Percentiles rank a stretch among this genome's conserved stretches.
phyloP scores from a whole-genome alignment of 2,113 vertebrate species.

The Polyodon spathula region DNA sequence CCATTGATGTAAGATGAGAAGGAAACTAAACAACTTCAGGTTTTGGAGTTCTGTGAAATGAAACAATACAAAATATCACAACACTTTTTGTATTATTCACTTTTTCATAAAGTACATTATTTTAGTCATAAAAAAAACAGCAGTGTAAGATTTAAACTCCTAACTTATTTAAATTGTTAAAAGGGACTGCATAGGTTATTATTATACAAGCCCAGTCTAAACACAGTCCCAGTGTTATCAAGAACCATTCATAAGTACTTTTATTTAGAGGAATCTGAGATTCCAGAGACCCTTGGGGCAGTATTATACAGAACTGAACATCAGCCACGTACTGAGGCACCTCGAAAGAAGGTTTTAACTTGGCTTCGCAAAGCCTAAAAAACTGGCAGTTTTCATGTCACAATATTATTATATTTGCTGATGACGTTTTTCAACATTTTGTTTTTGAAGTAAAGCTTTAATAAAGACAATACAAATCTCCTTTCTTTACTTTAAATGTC shows the following conservation, averaged over 20 bases:
- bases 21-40: slow-evolving; percentile 11
- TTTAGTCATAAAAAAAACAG: no score
- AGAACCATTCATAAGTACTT: slow-evolving; percentile 11
- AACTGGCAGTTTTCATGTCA: not conserved
- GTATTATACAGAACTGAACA: slow-evolving; percentile 4
- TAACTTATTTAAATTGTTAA: no score
- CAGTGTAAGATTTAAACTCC: no score
- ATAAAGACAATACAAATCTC: not conserved
- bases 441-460: not conserved
- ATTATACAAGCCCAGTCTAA: not conserved
- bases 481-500: not conserved
- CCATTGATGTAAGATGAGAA: slow-evolving; percentile 18
- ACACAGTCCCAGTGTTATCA: not conserved
- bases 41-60: not conserved
- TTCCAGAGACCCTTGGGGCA: not conserved
- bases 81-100: no score
- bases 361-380: not conserved
- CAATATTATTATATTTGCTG: not conserved
- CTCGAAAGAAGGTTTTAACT: not conserved
- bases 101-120: no score
- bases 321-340: not conserved
- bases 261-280: not conserved
- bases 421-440: not conserved
- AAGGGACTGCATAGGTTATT: no score
- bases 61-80: no score